phyloP scores from a whole-genome alignment of 2,888 invertebrate genomes.

The Andrena hattorfiana region DNA sequence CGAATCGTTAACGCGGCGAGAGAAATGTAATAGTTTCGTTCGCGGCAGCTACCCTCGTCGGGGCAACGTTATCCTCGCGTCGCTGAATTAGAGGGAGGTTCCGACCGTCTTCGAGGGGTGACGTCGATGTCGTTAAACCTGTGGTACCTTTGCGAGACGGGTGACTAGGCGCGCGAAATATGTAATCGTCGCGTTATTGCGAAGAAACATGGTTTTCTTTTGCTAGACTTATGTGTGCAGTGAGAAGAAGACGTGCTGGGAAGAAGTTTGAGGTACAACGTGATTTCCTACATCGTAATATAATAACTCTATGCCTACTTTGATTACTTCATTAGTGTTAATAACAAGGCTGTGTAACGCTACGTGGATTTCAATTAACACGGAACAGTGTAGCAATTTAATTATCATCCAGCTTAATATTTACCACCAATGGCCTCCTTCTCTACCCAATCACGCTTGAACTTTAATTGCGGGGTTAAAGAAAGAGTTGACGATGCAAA shows the following conservation, averaged over 20 bases:
- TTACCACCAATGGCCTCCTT: too few species aligned
- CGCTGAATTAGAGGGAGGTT: slow-evolving; percentile 11
- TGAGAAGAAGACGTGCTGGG: too few species aligned
- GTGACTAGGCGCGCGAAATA: too few species aligned
- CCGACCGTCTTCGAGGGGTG: background rate
- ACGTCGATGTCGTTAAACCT: background rate
- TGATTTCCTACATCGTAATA: too few species aligned
- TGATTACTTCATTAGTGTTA: background rate
- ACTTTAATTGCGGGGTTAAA: background rate
- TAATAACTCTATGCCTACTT: too few species aligned
- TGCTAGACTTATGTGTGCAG: too few species aligned
- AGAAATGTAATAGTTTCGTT: slow-evolving; percentile 27
- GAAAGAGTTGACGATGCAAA: background rate
- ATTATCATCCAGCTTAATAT: background rate
- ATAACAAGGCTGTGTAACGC: background rate
- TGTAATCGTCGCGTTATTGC: too few species aligned
- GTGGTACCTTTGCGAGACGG: background rate
- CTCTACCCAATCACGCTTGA: background rate
- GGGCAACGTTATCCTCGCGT: background rate
- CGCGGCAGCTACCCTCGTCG: background rate
- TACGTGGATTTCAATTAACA: background rate
- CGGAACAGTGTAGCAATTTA: too few species aligned
- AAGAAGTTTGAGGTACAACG: too few species aligned
- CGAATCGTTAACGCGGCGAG: slow-evolving; percentile 7
- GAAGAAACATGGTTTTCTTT: too few species aligned